phyloP scores from a whole-genome alignment of 2,888 invertebrate species.

The Pedicia rivosa region DNA sequence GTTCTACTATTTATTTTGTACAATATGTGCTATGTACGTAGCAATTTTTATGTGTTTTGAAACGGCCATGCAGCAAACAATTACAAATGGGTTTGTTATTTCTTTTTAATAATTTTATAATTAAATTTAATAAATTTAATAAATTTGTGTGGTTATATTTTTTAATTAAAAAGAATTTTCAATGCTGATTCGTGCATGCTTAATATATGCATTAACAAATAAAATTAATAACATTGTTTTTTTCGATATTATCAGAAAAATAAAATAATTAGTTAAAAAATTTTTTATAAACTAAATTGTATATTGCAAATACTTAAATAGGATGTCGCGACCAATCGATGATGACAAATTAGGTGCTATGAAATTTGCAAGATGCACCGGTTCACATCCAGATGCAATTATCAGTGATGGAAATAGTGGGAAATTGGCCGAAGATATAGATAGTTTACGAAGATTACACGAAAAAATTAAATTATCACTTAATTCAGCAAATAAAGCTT shows the following conservation, averaged over 20 bases:
- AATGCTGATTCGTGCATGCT: no score
- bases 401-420: not conserved
- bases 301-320: no score
- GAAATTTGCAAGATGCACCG: conserved; percentile 5
- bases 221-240: no score
- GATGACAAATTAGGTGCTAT: not conserved
- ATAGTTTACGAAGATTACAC: conserved; percentile 5
- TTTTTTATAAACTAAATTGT: no score
- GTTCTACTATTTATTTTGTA: conserved; percentile 7
- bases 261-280: no score
- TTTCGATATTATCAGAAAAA: no score
- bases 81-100: conserved; percentile 1
- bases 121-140: no score
- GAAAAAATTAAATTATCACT: conserved; percentile 2
- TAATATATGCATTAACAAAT: no score
- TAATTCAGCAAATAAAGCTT: conserved; percentile 5
- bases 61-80: conserved; percentile 6
- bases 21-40: conserved; percentile 5
- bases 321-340: conserved; percentile 3
- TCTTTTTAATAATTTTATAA: no score
- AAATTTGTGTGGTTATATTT: no score
- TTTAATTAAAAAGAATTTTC: no score
- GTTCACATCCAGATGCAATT: conserved; percentile 4
- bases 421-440: conserved; percentile 4
- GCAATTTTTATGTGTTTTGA: conserved; percentile 7